Conservation (phyloP, 2,113 vertebrate genomes). For the Camelus bactrianus region DNA sequence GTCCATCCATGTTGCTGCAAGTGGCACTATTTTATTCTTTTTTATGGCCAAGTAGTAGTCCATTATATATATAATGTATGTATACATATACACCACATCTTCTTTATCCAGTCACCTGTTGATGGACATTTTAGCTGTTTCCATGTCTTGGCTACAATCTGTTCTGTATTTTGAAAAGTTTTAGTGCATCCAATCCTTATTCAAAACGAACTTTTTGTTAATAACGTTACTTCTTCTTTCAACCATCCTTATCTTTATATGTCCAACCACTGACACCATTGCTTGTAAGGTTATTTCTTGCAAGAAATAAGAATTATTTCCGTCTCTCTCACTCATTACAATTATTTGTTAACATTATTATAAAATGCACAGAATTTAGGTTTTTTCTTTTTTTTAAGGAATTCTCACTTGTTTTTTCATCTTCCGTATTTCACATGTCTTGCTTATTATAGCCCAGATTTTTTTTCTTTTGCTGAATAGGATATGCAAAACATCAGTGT, state of each 20-base stretch:
- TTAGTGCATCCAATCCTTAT: background rate
- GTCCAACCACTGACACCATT: background rate
- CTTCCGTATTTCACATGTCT: background rate
- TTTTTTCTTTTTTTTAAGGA: background rate
- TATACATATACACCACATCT: too few relatives aligned
- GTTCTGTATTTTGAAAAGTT: background rate
- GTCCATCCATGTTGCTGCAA: too few relatives aligned
- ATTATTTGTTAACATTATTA: background rate
- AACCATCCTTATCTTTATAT: background rate
- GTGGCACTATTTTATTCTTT: too few relatives aligned
- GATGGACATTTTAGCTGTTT: too few relatives aligned
- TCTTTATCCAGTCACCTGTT: too few relatives aligned
- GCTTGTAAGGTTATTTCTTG: background rate
- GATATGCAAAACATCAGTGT: background rate
- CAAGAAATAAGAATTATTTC: background rate
- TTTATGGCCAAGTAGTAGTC: too few relatives aligned
- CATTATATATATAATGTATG: too few relatives aligned
- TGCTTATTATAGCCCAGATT: background rate
- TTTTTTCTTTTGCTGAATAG: background rate
- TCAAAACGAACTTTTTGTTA: background rate
- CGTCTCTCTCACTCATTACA: background rate
- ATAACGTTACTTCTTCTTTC: background rate
- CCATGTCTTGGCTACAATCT: too few relatives aligned
- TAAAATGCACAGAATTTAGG: background rate
- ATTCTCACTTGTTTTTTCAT: constrained; percentile 2